Conservation (phyloP, 2,113 vertebrate genomes). For the Pithys albifrons region DNA sequence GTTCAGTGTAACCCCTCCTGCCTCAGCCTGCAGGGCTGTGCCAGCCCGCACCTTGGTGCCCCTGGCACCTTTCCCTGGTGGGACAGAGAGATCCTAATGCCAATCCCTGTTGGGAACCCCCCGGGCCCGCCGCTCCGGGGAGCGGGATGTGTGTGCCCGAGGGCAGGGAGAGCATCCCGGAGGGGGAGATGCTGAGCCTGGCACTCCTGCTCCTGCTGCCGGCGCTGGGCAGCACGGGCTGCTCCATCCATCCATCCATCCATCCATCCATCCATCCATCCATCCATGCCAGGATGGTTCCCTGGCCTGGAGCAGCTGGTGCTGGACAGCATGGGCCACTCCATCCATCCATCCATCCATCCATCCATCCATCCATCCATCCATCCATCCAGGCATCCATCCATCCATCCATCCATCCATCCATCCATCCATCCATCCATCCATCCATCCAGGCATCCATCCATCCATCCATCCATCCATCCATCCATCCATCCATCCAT, state of each 20-base stretch:
- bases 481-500: no score
- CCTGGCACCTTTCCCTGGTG: background rate
- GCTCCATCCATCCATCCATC: background rate
- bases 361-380: no score
- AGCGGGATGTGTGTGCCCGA: background rate
- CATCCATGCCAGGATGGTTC: no score
- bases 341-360: background rate
- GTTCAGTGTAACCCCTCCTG: background rate
- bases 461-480: background rate
- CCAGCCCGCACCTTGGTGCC: rapidly evolving
- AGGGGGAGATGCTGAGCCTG: rapidly evolving
- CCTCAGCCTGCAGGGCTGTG: background rate
- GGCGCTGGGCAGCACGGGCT: background rate
- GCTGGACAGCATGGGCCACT: background rate
- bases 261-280: no score
- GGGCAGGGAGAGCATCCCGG: rapidly evolving
- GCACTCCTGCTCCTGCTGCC: rapidly evolving
- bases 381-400: no score
- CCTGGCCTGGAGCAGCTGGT: background rate
- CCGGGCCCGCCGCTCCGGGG: background rate
- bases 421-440: no score
- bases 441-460: no score
- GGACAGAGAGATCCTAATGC: rapidly evolving
- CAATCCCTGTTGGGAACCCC: rapidly evolving
- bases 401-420: no score